Base-by-base conservation (phyloP, 2,888 invertebrate species). In the Helleia helle region DNA sequence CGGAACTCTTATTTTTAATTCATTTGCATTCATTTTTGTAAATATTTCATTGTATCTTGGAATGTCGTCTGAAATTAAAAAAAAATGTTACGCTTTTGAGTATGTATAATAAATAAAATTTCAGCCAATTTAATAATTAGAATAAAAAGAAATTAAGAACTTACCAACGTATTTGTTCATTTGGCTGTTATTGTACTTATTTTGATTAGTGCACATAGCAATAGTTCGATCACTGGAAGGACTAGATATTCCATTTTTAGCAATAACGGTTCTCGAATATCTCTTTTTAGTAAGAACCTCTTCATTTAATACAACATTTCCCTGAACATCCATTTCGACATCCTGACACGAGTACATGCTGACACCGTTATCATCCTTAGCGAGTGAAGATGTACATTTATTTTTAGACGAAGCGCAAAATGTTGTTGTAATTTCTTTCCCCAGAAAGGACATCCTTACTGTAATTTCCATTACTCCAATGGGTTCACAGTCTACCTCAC, bases 391-490 rank as follows among this genome's bases (percentile, higher is more conserved):
- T 3, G 71, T 67, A 18, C 65, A 66, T 43, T 68, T 63, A 1
- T 69, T 63, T 54, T 72, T 75, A 2, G 72, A 64, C 8, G 66
- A 59, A 6, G 71, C 64, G 48, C 65, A 64, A 52, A 79, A 83
- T 2, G 73, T 69, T 8, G 84, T 84, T n/a, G 77, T 77, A 13
- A 84, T 80, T 49, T 84, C 83, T 56, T 84, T 81, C 2, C 83
- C 83, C 5, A 83, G 65, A 48, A 84, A 84, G 1, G 83, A 84
- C 76, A 83, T 74, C 36, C 83, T 62, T 3, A 66, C 60, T 2
- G 80, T 68, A 5, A 80, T 65, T 57, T 83, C 81, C 40, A 83
- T 72, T 11, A 83, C 61, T 18, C 83, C 84, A 44, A 83, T 80
- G 0, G 76, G 65, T 40, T 83, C 80, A 29, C 57, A 58, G 36